Evolutionary conservation across 2,888 invertebrate species (phyloP), one percentile per base, ranked within the genome.

Genomic region (Halictus quadricinctus): DNA sequence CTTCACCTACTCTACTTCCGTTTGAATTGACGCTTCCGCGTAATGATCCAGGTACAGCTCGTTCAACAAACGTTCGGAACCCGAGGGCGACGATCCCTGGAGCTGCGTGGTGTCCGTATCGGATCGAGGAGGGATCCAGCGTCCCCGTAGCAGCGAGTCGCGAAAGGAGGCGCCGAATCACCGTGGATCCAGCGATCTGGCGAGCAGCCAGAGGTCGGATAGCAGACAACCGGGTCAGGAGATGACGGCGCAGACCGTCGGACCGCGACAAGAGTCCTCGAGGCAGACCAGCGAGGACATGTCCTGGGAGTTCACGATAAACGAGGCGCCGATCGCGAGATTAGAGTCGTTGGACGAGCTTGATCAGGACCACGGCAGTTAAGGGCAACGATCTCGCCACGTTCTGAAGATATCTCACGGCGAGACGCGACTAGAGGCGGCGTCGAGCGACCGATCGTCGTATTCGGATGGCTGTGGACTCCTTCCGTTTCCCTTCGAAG

Each of bases 271-370:
- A 60, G 93, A 93, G n/a, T 89, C 90, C 36, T 93, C 94, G 46
- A 89, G 93, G 76, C 94, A 94, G 81, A 81, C 92, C n/a, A 94
- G 93, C 90, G 94, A 94, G 72, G 94, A 94, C 73, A 92, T 93
- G 86, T 92, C 93, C n/a, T 94, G 94, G 94, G 94, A 94, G 36
- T 94, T 93, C 76, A 91, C 93, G 76, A 93, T 94, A 82, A 94
- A 93, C 88, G 94, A 94, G 83, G 96, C 96, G 87, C 96, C 96
- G 66, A 96, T 96, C 88, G 96, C 96, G 80, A 96, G 96, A 93
- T 95, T 96, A 90, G 96, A 96, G 93, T 96, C 96, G 70, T 94
- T 96, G 90, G 96, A 96, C 92, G 96, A 96, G 94, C 94, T 96
- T 89, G 96, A 96, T 93, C 95, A 96, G 94, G 96, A 95, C 92